Conservation (phyloP, 2,888 invertebrate genomes). For the Drosophila colorata region DNA sequence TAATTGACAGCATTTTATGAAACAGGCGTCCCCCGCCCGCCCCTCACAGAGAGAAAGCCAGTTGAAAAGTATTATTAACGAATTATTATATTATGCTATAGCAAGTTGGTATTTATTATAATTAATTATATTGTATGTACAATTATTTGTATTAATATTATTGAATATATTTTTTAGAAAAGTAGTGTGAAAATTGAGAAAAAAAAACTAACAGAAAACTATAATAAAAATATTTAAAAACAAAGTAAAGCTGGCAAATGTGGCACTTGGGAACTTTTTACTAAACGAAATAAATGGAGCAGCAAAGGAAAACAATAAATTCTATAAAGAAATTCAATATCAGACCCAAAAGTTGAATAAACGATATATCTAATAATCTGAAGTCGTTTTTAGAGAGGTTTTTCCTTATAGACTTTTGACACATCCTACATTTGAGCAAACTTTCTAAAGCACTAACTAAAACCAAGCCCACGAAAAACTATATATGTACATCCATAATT, state of each 20-base stretch:
- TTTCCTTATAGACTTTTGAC: conserved; percentile 18
- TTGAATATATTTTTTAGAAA: conserved; percentile 79
- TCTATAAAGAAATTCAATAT: conserved; percentile 18
- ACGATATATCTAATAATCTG: conserved; percentile 10
- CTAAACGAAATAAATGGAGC: conserved; percentile 3
- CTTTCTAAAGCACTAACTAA: conserved; percentile 45
- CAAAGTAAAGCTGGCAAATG: conserved; percentile 15
- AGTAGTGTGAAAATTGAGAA: conserved; percentile 61
- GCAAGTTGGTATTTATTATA: conserved; percentile 80
- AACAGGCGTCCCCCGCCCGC: conserved; percentile 26
- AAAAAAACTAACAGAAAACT: conserved; percentile 28
- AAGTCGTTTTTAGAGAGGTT: conserved; percentile 11
- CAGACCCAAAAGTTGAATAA: conserved; percentile 5
- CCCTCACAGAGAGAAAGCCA: conserved; percentile 38
- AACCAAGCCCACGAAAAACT: conserved; percentile 17
- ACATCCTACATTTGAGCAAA: conserved; percentile 31
- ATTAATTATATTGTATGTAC: conserved; percentile 74
- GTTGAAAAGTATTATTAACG: conserved; percentile 77
- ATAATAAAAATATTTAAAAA: conserved; percentile 30
- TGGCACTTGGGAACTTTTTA: conserved; percentile 14
- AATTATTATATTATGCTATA: conserved; percentile 73
- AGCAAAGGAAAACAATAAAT: conserved; percentile 1
- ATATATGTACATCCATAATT: conserved; percentile 40
- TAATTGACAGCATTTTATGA: conserved; percentile 51
- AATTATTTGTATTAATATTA: conserved; percentile 74